These are phyloP conservation scores for Eolophus roseicapilla DNA, from an alignment of 2,113 vertebrate genomes.

Conservation along the genomic window DNA sequence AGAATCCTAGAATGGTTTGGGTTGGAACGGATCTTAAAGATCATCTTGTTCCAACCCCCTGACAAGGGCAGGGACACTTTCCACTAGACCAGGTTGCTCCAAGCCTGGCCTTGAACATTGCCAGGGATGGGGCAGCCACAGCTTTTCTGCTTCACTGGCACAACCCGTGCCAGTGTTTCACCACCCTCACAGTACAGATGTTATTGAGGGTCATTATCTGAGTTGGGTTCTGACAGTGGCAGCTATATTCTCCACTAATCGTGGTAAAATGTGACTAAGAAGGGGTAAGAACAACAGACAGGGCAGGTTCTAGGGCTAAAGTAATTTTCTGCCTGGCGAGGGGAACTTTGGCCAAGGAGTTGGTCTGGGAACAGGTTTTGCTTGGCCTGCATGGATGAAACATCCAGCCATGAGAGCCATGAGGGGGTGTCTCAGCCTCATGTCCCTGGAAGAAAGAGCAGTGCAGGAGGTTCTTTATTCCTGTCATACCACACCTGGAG, in stretches of 20 bases:
- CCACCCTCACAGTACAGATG: background rate
- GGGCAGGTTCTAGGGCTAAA: background rate
- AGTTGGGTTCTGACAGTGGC: background rate
- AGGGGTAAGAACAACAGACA: background rate
- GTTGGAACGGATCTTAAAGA: background rate
- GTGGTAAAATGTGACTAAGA: background rate
- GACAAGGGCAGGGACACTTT: background rate
- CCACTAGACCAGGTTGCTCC: background rate
- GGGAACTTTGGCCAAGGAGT: background rate
- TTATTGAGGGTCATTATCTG: background rate
- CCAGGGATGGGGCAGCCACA: background rate
- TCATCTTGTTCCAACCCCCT: background rate
- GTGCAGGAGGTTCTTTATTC: background rate
- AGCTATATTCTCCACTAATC: background rate
- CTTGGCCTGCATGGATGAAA: background rate
- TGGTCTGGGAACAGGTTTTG: background rate
- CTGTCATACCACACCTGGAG: background rate
- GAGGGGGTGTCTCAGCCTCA: background rate
- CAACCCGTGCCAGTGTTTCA: background rate
- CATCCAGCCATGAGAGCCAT: background rate
- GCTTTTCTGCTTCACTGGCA: background rate
- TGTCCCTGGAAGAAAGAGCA: background rate
- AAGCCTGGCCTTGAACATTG: background rate
- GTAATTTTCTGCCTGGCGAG: background rate
- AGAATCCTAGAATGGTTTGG: background rate